Conservation (phyloP, 2,113 vertebrate genomes). For the Toxostoma redivivum region DNA sequence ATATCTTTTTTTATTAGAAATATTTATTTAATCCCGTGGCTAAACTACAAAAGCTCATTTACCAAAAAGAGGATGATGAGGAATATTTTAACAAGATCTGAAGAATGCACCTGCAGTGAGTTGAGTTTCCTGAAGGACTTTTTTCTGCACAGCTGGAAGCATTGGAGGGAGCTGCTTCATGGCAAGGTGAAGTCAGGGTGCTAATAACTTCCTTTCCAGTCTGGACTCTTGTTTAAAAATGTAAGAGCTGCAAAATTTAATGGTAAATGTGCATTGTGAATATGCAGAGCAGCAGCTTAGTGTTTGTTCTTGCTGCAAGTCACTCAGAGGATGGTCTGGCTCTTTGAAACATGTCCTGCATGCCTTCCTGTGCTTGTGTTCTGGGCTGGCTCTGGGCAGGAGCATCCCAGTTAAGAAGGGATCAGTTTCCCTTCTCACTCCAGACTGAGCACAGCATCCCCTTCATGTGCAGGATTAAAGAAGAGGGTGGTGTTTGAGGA, state of each 20-base stretch:
- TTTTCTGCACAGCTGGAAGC: background rate
- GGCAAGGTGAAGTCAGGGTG: background rate
- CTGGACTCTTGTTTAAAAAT: background rate
- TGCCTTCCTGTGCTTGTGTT: background rate
- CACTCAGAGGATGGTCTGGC: background rate
- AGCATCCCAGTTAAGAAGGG: background rate
- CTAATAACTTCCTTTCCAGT: background rate
- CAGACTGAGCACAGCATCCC: background rate
- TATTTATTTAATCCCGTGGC: background rate
- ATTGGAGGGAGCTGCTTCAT: background rate
- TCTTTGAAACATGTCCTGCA: background rate
- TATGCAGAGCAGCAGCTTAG: background rate
- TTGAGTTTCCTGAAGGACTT: background rate
- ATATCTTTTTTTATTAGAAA: background rate
- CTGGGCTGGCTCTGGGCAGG: background rate
- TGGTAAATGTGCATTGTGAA: background rate
- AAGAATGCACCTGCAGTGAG: background rate
- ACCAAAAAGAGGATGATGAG: background rate
- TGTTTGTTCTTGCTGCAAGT: background rate
- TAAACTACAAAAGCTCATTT: background rate
- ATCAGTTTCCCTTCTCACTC: background rate
- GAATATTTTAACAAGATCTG: background rate
- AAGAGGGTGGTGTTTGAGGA: background rate
- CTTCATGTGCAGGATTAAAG: background rate
- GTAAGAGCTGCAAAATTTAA: background rate